A percentile compares a stretch with the other conserved stretches of the same genome.
Conservation (phyloP, 2,797 vertebrate species). For the Hapalemur alaotrensis region DNA sequence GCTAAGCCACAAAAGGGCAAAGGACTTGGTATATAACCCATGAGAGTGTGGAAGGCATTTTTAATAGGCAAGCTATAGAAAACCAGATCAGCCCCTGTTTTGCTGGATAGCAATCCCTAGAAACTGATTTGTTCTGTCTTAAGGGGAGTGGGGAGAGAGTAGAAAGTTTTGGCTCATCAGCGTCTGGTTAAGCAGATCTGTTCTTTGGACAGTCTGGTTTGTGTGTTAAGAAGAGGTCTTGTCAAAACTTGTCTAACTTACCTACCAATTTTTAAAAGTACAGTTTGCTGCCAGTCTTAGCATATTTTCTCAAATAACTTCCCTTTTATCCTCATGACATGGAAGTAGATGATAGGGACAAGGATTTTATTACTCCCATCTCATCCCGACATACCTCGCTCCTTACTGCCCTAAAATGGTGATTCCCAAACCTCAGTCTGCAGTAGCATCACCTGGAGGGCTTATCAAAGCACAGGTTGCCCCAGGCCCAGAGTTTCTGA, state of each 20-base stretch:
- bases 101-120: not conserved
- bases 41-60: not conserved
- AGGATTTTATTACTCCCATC: not conserved
- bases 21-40: not conserved
- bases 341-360: not conserved
- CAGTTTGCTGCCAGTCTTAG: not conserved
- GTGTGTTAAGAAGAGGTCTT: not conserved
- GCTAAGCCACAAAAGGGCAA: not conserved
- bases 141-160: accelerated
- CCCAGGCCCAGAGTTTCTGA: not conserved
- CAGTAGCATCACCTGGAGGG: not conserved
- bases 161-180: not conserved
- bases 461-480: not conserved
- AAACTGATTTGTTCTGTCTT: not conserved
- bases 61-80: not conserved
- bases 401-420: not conserved
- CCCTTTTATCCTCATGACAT: not conserved
- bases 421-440: not conserved
- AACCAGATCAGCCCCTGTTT: not conserved
- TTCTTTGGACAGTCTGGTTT: not conserved
- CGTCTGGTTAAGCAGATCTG: not conserved
- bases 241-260: not conserved
- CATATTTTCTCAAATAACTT: not conserved
- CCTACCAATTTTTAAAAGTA: not conserved
- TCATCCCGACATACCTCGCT: not conserved